Base-by-base conservation (phyloP, 2,888 invertebrate genomes). In the Drosophila nr. perissopoda region DNA sequence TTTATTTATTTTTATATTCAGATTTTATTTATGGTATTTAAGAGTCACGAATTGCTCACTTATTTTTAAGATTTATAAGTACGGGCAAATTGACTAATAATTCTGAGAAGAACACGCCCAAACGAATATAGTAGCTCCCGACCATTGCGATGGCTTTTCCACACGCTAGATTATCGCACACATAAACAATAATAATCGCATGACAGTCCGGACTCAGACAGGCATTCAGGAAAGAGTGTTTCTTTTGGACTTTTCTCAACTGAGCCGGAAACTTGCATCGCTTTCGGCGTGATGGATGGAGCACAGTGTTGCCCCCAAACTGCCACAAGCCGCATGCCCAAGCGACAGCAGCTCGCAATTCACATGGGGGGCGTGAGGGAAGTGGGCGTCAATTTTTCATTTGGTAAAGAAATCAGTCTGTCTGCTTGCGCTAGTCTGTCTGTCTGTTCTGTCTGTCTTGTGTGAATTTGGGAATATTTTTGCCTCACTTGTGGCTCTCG, bases 181-280 rank as follows among this genome's bases (percentile, higher is more conserved):
- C 73, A 88, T 82, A 83, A 88, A 83, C 77, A 80, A 88, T 88
- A 82, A 80, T 80, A 85, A 83, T 87, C 81, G 76, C 71, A 13
- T 54, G 73, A 71, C 68, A 64, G 63, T 58, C 29, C 45, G 25
- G 36, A 45, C 65, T 63, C 49, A 45, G 62, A 57, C 52, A 49
- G 56, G 58, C 58, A 60, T 36, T 58, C 62, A 48, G 68, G 48
- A 42, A 10, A 31, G 42, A 57, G 38, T 18, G 25, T 40, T 58
- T 57, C 48, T 56, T 71, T 61, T 56, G 61, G 45, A 52, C 52
- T 65, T 59, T 68, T 21, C 63, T 75, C 52, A 66, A 54, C 49
- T 65, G 48, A 61, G 59, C 58, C 73, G 75, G 76, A 76, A 78
- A 72, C 72, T 78, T 76, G 69, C 73, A 76, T 68, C 69, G 76